Percentiles rank a stretch among this genome's conserved stretches.
phyloP scores from a whole-genome alignment of 1,140 invertebrate genomes.

The Hylyphantes graminicola region DNA sequence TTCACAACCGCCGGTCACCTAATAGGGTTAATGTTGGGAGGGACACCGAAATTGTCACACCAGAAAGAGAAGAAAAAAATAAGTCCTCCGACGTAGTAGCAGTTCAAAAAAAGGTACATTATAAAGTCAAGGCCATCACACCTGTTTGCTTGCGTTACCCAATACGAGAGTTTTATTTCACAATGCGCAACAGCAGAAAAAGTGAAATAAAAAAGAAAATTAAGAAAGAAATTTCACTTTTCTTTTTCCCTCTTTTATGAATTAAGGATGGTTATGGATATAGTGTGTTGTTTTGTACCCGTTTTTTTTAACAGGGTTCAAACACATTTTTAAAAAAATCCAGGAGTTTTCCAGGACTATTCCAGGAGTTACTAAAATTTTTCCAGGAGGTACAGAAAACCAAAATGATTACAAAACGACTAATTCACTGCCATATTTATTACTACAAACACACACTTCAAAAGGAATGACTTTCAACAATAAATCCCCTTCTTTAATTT shows the following conservation, averaged over 20 bases:
- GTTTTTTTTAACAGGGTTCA: too few relatives aligned
- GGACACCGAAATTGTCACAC: slow-evolving; percentile 26
- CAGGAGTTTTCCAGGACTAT: too few relatives aligned
- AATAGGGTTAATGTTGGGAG: slow-evolving; percentile 18
- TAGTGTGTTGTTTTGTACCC: too few relatives aligned
- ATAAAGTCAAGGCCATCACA: slow-evolving; percentile 40
- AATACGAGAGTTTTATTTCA: slow-evolving; percentile 41
- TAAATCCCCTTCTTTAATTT: too few relatives aligned
- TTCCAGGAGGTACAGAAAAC: too few relatives aligned
- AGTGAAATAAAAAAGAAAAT: not conserved
- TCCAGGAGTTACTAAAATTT: too few relatives aligned
- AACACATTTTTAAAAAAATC: too few relatives aligned
- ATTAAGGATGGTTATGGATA: too few relatives aligned
- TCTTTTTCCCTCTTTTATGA: not conserved
- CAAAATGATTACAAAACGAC: too few relatives aligned
- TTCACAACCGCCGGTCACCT: not conserved
- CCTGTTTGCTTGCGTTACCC: slow-evolving; percentile 46
- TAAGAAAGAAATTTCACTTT: slow-evolving; percentile 10
- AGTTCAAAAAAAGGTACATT: slow-evolving; percentile 36
- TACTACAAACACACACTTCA: too few relatives aligned
- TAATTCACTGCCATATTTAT: too few relatives aligned
- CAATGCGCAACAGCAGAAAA: slow-evolving; percentile 13
- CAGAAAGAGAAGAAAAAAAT: slow-evolving; percentile 8
- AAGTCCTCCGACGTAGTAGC: not conserved
- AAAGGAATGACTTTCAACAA: too few relatives aligned